Percentiles rank a stretch among this genome's conserved stretches.
These are phyloP conservation scores for Anastrepha obliqua DNA, from an alignment of 1,140 invertebrate genomes.

Conservation along the genomic window DNA sequence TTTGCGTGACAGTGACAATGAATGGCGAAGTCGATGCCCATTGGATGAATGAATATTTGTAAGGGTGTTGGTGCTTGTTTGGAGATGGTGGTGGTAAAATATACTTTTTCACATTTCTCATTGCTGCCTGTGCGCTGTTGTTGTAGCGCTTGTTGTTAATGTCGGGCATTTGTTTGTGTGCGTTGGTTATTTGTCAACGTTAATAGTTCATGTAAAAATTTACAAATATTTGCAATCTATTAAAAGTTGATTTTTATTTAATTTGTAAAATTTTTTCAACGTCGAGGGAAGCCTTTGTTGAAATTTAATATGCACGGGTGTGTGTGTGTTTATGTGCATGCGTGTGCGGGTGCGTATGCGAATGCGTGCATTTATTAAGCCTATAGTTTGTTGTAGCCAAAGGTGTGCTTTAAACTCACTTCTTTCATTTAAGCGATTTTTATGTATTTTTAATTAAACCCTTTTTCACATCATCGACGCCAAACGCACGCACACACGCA, in stretches of 20 bases:
- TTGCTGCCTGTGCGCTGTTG: neutral
- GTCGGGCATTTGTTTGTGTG: constrained; percentile 38
- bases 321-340: neutral
- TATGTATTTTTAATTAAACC: constrained; percentile 59
- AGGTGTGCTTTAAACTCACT: constrained; percentile 17
- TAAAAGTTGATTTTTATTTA: constrained; percentile 52
- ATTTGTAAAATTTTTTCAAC: constrained; percentile 64
- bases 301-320: constrained; percentile 25
- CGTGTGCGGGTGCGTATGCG: neutral
- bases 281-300: constrained; percentile 4
- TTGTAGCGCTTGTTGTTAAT: neutral
- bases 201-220: constrained; percentile 74
- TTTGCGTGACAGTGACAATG: constrained; percentile 47
- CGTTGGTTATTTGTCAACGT: constrained; percentile 61
- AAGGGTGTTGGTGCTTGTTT: constrained; percentile 4
- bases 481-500: neutral
- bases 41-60: neutral
- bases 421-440: constrained; percentile 64
- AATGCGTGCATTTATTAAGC: neutral
- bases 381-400: constrained; percentile 6
- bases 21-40: neutral
- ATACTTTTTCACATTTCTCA: constrained; percentile 2
- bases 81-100: neutral
- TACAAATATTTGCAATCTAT: constrained; percentile 70
- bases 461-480: constrained; percentile 1